Conservation (phyloP, 2,113 vertebrate genomes). For the Heterotis niloticus region DNA sequence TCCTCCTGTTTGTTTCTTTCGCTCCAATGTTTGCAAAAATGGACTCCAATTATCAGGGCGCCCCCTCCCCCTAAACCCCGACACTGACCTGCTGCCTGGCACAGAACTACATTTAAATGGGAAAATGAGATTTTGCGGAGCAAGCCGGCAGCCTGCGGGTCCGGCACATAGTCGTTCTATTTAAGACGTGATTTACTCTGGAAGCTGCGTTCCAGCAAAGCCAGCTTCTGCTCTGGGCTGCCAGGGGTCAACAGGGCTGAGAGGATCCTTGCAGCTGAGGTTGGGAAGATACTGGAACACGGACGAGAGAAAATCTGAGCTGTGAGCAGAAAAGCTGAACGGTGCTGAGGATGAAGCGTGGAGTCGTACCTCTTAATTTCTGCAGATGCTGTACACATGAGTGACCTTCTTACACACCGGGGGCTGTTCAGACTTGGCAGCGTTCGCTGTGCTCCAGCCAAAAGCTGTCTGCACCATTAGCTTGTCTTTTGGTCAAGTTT, state of each 20-base stretch:
- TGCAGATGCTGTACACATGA: not conserved
- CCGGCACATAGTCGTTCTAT: slow-evolving; percentile 40
- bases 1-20: slow-evolving; percentile 21
- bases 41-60: slow-evolving; percentile 52
- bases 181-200: slow-evolving; percentile 40
- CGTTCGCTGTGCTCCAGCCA: no score
- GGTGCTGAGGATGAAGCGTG: not conserved
- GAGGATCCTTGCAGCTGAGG: not conserved
- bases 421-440: no score
- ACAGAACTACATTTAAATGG: slow-evolving; percentile 52
- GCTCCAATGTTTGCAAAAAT: slow-evolving; percentile 32
- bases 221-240: not conserved
- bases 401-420: not conserved
- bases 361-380: not conserved
- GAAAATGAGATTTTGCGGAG: slow-evolving; percentile 57
- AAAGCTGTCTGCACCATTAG: no score
- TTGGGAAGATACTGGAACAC: not conserved
- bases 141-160: slow-evolving; percentile 38
- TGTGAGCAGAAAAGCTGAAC: not conserved
- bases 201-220: slow-evolving; percentile 33
- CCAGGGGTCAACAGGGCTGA: not conserved
- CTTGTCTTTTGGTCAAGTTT: no score
- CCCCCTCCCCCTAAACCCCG: slow-evolving; percentile 54
- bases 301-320: not conserved
- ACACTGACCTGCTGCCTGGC: slow-evolving; percentile 40